Evolutionary conservation across 1,140 invertebrate genomes (phyloP).

Genomic region (Pachypsylla venusta): DNA sequence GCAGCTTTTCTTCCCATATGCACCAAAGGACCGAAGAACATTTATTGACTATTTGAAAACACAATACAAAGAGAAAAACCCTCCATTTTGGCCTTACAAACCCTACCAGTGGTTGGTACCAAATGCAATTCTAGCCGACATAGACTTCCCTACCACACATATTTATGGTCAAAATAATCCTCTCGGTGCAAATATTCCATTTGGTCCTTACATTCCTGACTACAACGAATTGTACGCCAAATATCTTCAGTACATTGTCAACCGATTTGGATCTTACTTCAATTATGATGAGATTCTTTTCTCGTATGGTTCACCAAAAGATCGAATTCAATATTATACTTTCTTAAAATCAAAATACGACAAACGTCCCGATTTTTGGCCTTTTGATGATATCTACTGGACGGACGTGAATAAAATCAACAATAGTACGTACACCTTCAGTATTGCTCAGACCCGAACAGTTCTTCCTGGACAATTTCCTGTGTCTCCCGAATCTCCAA

Average conservation of each 20-base stretch:
- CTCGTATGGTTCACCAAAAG: background rate
- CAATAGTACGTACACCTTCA: background rate
- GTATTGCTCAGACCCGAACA: background rate
- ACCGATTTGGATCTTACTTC: conserved; percentile 3
- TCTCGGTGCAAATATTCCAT: conserved; percentile 4
- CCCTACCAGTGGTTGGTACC: background rate
- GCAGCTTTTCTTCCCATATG: conserved; percentile 1
- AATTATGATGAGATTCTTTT: background rate
- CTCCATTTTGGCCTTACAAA: conserved; percentile 6
- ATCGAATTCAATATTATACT: background rate
- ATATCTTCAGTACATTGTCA: background rate
- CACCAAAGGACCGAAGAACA: background rate
- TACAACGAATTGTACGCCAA: conserved; percentile 3
- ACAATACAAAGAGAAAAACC: background rate
- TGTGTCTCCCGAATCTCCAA: background rate
- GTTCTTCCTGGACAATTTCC: background rate
- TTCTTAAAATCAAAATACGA: conserved; percentile 1
- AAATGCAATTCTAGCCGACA: background rate
- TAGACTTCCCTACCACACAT: background rate
- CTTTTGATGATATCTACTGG: background rate
- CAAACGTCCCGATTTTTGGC: background rate
- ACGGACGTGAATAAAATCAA: background rate
- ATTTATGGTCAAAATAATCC: conserved; percentile 3
- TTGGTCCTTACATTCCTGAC: background rate
- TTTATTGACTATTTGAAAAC: conserved; percentile 7